Base-by-base conservation (phyloP, 2,797 vertebrate species). In the Etheostoma perlongum region DNA sequence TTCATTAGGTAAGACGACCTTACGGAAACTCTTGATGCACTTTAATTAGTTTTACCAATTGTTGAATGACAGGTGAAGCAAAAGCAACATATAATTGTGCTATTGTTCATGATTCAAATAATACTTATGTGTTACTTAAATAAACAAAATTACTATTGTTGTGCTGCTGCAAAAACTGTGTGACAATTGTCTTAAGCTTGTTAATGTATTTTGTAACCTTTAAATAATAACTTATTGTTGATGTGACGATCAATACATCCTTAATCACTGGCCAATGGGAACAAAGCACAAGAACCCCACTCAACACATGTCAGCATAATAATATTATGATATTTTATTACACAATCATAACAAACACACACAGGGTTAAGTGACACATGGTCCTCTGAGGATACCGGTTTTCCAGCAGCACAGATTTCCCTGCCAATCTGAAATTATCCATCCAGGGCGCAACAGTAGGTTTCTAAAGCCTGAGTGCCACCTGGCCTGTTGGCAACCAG, bases 401-500 rank as follows among this genome's bases (percentile, higher is more conserved):
- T 64, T 71, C 27, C 21, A 25, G 21, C 66, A 36, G 52, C 36
- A 42, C 25, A 19, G 61, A 2, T 16, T 21, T 25, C 59, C 55
- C 48, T 13, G 11, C 36, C 21, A 15, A 23, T 79, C 61, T 55
- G 53, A 72, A 72, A 27, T 33, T 0, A 70, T 74, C 54, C 54
- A 54, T 58, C 40, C 47, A 25, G 47, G 30, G 12, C 25, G 10
- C 3, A 16, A 52, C 59, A 44, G 40, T 2, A 47, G 5, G 36
- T 47, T 46, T 76, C 55, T 69, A 47, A 61, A 70, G 67, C 54
- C 49, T 4, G 6, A 58, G 40, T 19, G 59, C 72, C 83, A 81
- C 78, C 70, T 84, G 63, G 51, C 47, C n/a, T 12, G 48, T 58
- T 79, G 73, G 81, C 81, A 69, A 52, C 49, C 18, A 48, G 33